Evolutionary conservation across 1,140 invertebrate genomes (phyloP).

Genomic region (roundworm (Caenorhabditis elegans)): WBcel235 BX284605.5:11649001-11649500

Average conservation of each 20-base stretch:
- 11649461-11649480: constrained; percentile 2
- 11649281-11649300: not conserved
- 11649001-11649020: too few relatives aligned
- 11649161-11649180: constrained; percentile 3
- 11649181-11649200: not conserved
- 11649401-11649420: not conserved
- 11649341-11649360: not conserved
- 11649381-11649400: not conserved
- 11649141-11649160: not conserved
- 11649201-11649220: not conserved
- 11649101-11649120: not conserved
- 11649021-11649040: too few relatives aligned
- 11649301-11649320: not conserved
- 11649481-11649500: not conserved
- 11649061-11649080: too few relatives aligned
- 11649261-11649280: not conserved
- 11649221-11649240: constrained; percentile 4
- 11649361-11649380: not conserved
- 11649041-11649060: too few relatives aligned
- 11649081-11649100: too few relatives aligned
- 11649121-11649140: not conserved
- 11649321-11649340: not conserved
- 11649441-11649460: not conserved
- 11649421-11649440: not conserved
- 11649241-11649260: not conserved